Evolutionary conservation across 2,113 vertebrate genomes (phyloP), one percentile per base, ranked within the genome.

Genomic region (Oryzias curvinotus): DNA sequence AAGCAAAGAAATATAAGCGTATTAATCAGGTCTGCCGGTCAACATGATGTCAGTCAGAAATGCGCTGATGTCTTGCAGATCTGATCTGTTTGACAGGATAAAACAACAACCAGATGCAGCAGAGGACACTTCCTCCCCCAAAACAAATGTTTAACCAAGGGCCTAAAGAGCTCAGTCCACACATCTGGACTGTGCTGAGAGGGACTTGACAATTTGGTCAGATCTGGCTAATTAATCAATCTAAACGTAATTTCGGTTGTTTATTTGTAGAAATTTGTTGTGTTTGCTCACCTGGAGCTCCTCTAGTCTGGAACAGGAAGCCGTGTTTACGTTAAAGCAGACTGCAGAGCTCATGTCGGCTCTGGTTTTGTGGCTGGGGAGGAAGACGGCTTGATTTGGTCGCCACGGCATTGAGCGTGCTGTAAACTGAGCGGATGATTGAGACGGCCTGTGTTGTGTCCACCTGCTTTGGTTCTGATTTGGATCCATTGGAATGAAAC

Each of bases 181-280:
- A 76, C 77, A 77, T 82, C 76, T 82, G 78, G 58, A 69, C 28
- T 30, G 19, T 28, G 13, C 14, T 52, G 58, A 49, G 56, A 69
- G 61, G 36, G 49, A 48, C 60, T 70, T 0, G 4, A 61, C 19
- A 77, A 55, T 54, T 61, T 75, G 71, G 61, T 73, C 68, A 52
- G 50, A 72, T 81, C 49, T 80, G 62, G 21, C 66, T 64, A 89
- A 89, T 90, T 88, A 88, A 76, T 21, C 57, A 19, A 23, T 68
- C 67, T 58, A 65, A 77, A 67, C 71, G 36, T 62, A 49, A 73
- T 61, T 64, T 42, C 23, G 1, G 17, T 25, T 90, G 87, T 91
- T 92, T 91, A 88, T 91, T 91, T 92, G 77, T 57, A 77, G 70
- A 82, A 90, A 89, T 90, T 87, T 89, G 69, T 44, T 14, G 30